These are phyloP conservation scores for Anarsia innoxiella DNA, from an alignment of 2,888 invertebrate species.

Conservation along the genomic window DNA sequence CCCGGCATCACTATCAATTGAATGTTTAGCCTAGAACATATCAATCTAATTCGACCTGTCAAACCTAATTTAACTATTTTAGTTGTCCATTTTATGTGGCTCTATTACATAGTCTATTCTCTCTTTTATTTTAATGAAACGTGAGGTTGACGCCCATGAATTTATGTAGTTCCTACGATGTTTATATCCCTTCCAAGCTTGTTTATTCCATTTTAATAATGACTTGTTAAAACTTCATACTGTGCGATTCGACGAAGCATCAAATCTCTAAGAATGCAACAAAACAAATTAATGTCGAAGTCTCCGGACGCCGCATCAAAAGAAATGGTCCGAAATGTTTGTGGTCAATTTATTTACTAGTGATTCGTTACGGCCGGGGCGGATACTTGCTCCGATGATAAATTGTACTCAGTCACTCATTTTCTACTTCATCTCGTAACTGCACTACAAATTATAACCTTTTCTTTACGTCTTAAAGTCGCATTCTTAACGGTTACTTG, in stretches of 20 bases:
- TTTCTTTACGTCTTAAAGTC: slow-evolving; percentile 22
- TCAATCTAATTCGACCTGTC: slow-evolving; percentile 63
- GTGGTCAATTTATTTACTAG: slow-evolving; percentile 72
- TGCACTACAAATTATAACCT: slow-evolving; percentile 25
- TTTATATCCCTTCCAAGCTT: no score
- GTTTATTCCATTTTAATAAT: no score
- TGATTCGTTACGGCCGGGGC: slow-evolving; percentile 69
- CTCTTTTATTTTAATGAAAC: no score
- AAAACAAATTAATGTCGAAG: slow-evolving; percentile 48
- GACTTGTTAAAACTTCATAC: no score
- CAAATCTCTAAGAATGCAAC: slow-evolving; percentile 28
- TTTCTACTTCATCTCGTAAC: slow-evolving; percentile 34
- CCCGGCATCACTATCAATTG: slow-evolving; percentile 65
- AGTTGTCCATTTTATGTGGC: no score
- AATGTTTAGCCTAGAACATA: slow-evolving; percentile 55
- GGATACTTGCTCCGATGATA: slow-evolving; percentile 70
- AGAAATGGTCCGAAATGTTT: slow-evolving; percentile 60
- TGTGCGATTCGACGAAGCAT: slow-evolving; percentile 13
- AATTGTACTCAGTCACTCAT: slow-evolving; percentile 61
- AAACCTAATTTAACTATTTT: slow-evolving; percentile 53
- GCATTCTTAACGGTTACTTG: slow-evolving; percentile 18
- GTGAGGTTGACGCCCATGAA: no score
- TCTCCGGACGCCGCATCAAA: slow-evolving; percentile 42
- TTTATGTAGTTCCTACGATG: no score
- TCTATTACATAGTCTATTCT: no score